A percentile compares a stretch with the other conserved stretches of the same genome.
These are phyloP conservation scores for Ceramica pisi DNA, from an alignment of 2,888 invertebrate genomes.

Conservation along the genomic window DNA sequence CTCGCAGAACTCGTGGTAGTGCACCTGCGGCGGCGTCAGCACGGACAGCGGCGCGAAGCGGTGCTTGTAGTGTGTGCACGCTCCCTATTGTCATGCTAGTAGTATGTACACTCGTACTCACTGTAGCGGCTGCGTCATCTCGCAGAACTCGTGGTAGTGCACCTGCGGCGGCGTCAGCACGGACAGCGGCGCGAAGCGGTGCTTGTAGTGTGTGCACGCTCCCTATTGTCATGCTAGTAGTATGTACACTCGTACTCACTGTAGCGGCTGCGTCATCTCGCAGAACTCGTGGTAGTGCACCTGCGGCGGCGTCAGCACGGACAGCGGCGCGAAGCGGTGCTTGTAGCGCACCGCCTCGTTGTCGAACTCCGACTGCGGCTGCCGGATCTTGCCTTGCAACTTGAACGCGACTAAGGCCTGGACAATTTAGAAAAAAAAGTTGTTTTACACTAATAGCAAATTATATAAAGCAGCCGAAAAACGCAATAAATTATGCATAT, in stretches of 20 bases:
- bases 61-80: slow-evolving; percentile 96
- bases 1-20: slow-evolving; percentile 96
- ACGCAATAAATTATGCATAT: too few species aligned
- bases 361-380: slow-evolving; percentile 97
- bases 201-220: slow-evolving; percentile 93
- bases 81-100: slow-evolving; percentile 69
- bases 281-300: slow-evolving; percentile 97
- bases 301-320: slow-evolving; percentile 96
- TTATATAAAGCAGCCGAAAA: too few species aligned
- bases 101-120: slow-evolving; percentile 4
- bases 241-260: slow-evolving; percentile 15
- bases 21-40: slow-evolving; percentile 97
- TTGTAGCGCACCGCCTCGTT: slow-evolving; percentile 98
- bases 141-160: slow-evolving; percentile 96
- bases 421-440: background rate
- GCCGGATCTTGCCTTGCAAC: slow-evolving; percentile 95
- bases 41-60: slow-evolving; percentile 97
- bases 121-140: slow-evolving; percentile 96
- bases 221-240: too few species aligned
- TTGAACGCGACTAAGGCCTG: slow-evolving; percentile 97
- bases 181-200: slow-evolving; percentile 97
- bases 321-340: slow-evolving; percentile 97
- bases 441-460: too few species aligned
- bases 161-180: slow-evolving; percentile 97
- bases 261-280: slow-evolving; percentile 95